Evolutionary conservation across 2,888 invertebrate genomes (phyloP).

Genomic region (Monochamus alternatus): DNA sequence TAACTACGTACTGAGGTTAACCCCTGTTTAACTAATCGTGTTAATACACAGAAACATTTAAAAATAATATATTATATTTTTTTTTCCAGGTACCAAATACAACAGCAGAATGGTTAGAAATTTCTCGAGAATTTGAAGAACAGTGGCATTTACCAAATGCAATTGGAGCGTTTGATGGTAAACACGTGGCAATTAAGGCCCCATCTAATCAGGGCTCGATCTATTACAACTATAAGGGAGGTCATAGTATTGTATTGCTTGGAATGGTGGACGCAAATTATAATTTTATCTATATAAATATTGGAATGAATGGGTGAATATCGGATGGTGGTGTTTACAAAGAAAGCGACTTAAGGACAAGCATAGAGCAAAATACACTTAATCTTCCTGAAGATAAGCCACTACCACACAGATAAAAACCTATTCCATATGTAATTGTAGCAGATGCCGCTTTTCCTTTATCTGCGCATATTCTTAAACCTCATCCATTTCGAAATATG

Average conservation of each 20-base stretch:
- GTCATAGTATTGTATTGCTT: background rate
- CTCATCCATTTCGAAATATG: background rate
- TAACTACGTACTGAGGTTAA: too few relatives aligned
- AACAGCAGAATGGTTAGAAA: background rate
- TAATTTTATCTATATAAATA: background rate
- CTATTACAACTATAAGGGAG: background rate
- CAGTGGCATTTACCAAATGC: background rate
- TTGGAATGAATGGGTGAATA: background rate
- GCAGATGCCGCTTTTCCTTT: background rate
- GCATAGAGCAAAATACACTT: background rate
- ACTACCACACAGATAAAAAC: background rate
- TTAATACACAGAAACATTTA: too few relatives aligned
- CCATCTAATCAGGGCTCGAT: too few relatives aligned
- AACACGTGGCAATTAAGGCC: too few relatives aligned
- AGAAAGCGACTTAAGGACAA: background rate
- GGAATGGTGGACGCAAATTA: background rate
- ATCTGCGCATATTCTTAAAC: background rate
- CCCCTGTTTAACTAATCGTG: too few relatives aligned
- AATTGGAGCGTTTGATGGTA: background rate
- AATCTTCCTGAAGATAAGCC: background rate
- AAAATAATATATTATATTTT: background rate
- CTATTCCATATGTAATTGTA: background rate
- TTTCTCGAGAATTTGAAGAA: background rate
- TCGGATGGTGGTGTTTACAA: background rate
- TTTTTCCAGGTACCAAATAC: background rate